Base-by-base conservation (phyloP, 2,113 vertebrate genomes). In the Poecilia latipinna region DNA sequence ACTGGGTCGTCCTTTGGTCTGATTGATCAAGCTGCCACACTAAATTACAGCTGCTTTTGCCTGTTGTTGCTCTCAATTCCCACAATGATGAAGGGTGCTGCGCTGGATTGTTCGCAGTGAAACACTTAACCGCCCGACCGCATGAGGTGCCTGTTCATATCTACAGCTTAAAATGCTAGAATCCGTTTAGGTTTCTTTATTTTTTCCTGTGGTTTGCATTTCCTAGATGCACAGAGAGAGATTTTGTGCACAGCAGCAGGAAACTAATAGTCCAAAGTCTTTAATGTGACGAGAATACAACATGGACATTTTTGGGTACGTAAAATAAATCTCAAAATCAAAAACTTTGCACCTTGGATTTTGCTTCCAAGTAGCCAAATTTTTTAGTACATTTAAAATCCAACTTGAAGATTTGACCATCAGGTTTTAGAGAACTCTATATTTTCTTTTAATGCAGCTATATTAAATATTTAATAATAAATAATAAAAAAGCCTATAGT, bases 101-200 rank as follows among this genome's bases (percentile, higher is more conserved):
- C 48, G n/a, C 67, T 24, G 61, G 60, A 80, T 48, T 75, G 60
- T 77, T 82, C 75, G 67, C 74, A 78, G 29, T 68, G 54, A 78
- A 80, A 70, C 28, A 35, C 33, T 79, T 65, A 44, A 83, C 65
- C 73, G 70, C 70, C 66, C 75, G 13, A 66, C 72, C 63, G 51
- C 13, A 65, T 74, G 54, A 61, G 57, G n/a, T 44, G 37, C 63
- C 8, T 22, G 44, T n/a, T 31, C 71, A 7, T 63, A 95, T 73
- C 90, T 94, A 95, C 94, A 94, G 94, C 93, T 96, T 95, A 95
- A 96, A 94, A 95, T 91, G 94, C 93, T 96, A 94, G 92, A 94
- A 93, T 94, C 90, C 89, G 92, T 95, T 95, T 93, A 92, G 94
- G 92, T 96, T 94, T 96, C 90, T 35, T 33, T 70, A 61, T 42